Evolutionary conservation across 2,888 invertebrate genomes (phyloP).

Genomic region (Metopia argyrocephala): DNA sequence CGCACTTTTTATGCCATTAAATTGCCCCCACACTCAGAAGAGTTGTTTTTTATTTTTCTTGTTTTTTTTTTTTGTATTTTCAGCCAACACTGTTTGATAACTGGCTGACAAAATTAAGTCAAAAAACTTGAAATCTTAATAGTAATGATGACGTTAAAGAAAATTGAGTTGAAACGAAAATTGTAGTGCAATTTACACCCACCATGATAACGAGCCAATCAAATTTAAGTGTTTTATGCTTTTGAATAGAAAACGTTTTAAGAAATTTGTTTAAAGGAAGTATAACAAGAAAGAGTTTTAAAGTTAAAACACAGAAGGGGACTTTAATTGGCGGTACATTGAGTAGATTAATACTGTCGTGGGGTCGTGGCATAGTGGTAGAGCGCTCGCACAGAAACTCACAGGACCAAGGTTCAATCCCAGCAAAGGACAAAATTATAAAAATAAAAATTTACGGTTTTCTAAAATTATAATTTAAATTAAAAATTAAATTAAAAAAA

Average conservation of each 20-base stretch:
- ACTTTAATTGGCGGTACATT: no score
- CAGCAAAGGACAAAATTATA: no score
- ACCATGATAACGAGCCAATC: conserved; percentile 57
- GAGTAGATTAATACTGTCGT: no score
- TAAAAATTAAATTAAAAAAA: no score
- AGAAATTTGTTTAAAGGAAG: conserved; percentile 23
- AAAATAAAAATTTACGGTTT: no score
- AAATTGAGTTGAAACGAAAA: conserved; percentile 51
- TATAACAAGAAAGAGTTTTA: not conserved
- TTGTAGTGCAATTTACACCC: conserved; percentile 69
- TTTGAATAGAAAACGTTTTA: not conserved
- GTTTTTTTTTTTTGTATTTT: no score
- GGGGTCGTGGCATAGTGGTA: no score
- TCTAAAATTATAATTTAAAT: no score
- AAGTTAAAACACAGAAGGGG: no score
- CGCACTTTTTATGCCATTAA: conserved; percentile 30
- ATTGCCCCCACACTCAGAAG: conserved; percentile 52
- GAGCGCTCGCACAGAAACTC: no score
- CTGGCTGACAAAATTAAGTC: conserved; percentile 60
- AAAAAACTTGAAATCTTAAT: conserved; percentile 62
- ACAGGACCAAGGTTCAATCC: no score
- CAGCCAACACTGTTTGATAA: not conserved
- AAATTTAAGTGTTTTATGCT: conserved; percentile 39
- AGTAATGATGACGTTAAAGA: conserved; percentile 32
- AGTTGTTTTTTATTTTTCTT: no score